Conservation (phyloP, 35 echinoderm and acorn worm species). For the Apostichopus japonicus region DNA sequence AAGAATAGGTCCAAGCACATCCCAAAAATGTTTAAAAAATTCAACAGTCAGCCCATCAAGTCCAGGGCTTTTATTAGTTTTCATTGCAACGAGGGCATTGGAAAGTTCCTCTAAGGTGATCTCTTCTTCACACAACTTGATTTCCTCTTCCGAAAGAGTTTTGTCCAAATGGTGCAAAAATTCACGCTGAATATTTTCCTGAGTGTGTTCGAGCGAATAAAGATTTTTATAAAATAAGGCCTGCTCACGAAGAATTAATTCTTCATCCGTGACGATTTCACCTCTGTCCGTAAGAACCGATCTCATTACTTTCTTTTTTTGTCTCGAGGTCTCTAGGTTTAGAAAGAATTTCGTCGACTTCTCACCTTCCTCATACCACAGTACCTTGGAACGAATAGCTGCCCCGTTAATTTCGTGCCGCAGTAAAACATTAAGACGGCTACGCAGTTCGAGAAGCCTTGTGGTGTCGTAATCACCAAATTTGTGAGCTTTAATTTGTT, state of each 20-base stretch:
- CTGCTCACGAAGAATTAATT: constrained; percentile 12
- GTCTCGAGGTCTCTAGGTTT: neutral
- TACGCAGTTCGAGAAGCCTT: neutral
- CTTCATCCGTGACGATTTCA: neutral
- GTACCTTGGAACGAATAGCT: neutral
- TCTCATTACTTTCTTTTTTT: constrained; percentile 18
- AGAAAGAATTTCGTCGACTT: neutral
- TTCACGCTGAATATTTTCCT: neutral
- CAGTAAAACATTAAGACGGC: neutral
- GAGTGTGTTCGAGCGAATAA: neutral
- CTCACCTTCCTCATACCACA: neutral
- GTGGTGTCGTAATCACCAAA: neutral
- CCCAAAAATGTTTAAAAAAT: constrained; percentile 35
- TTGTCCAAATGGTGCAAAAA: constrained; percentile 12
- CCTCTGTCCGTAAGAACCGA: neutral
- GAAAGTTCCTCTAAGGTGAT: neutral
- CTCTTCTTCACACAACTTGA: neutral
- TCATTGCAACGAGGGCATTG: neutral
- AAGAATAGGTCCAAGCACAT: constrained; percentile 26
- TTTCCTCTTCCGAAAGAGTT: neutral
- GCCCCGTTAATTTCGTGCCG: neutral
- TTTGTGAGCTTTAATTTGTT: neutral
- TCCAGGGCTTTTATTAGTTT: constrained; percentile 25
- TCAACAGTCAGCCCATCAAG: constrained; percentile 31
- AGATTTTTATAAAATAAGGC: neutral